phyloP scores from a whole-genome alignment of 1,140 invertebrate species.

The Dendrolimus punctatus region DNA sequence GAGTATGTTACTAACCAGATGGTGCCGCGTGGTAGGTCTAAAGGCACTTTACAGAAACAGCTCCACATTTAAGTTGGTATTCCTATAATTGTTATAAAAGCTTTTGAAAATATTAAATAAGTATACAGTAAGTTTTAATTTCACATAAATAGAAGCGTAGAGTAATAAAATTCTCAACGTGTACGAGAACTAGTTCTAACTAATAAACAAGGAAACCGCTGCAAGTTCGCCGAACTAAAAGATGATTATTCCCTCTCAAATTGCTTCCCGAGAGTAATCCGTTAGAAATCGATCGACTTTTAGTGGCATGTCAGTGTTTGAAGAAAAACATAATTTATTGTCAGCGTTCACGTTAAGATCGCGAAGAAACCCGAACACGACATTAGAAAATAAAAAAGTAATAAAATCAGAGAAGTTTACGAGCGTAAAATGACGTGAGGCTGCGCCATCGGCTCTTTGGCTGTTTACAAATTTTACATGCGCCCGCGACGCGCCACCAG shows the following conservation, averaged over 20 bases:
- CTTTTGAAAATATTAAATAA: no score
- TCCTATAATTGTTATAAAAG: no score
- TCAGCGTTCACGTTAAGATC: conserved; percentile 48
- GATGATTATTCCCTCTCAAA: conserved; percentile 58
- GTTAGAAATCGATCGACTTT: conserved; percentile 70
- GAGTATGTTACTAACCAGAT: conserved; percentile 63
- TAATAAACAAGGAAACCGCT: conserved; percentile 66
- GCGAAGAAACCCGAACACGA: conserved; percentile 62
- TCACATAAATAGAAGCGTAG: conserved; percentile 4
- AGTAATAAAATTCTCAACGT: conserved; percentile 30
- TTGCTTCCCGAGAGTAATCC: conserved; percentile 62
- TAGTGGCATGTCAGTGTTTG: conserved; percentile 68
- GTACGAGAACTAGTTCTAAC: conserved; percentile 54
- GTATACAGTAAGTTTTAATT: not conserved
- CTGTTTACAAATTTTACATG: conserved; percentile 42
- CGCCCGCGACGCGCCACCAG: conserved; percentile 15
- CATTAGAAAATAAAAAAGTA: conserved; percentile 68
- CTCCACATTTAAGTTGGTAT: conserved; percentile 14
- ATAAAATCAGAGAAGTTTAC: conserved; percentile 67
- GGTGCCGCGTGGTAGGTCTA: conserved; percentile 53
- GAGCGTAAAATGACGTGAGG: conserved; percentile 66
- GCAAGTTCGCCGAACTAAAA: conserved; percentile 52
- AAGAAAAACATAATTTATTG: conserved; percentile 68
- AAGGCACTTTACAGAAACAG: conserved; percentile 35
- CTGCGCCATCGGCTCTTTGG: conserved; percentile 27